Conservation (phyloP, 2,888 invertebrate species). For the Leucoma salicis region DNA sequence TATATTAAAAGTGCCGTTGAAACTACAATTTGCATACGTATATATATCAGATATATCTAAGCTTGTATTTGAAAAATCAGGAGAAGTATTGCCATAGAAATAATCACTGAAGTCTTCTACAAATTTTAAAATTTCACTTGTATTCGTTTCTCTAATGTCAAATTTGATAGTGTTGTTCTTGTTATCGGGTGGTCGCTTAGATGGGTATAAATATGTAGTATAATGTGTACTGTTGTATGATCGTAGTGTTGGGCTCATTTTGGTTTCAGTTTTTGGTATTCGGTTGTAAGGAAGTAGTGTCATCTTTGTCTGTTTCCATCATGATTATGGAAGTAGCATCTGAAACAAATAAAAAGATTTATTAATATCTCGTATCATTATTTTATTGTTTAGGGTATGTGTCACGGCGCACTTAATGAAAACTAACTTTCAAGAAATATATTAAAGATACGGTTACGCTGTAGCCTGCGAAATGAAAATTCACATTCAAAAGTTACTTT, state of each 20-base stretch:
- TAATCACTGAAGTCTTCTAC: slow-evolving; percentile 91
- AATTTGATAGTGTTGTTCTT: slow-evolving; percentile 30
- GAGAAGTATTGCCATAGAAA: slow-evolving; percentile 84
- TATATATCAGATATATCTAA: slow-evolving; percentile 66
- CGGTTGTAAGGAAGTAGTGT: slow-evolving; percentile 18
- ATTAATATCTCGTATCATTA: background rate
- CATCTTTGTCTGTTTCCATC: slow-evolving; percentile 14
- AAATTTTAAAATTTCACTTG: slow-evolving; percentile 82
- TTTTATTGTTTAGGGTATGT: too few relatives aligned
- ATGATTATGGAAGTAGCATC: slow-evolving; percentile 23
- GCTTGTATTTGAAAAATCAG: slow-evolving; percentile 69
- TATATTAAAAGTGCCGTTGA: slow-evolving; percentile 73
- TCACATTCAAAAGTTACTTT: too few relatives aligned
- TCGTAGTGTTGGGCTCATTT: slow-evolving; percentile 28
- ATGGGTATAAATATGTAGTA: slow-evolving; percentile 35
- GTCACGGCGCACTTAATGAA: too few relatives aligned
- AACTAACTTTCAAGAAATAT: too few relatives aligned
- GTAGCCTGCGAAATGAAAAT: too few relatives aligned
- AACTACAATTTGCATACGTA: slow-evolving; percentile 76
- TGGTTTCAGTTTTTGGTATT: slow-evolving; percentile 19
- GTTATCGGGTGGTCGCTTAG: slow-evolving; percentile 32
- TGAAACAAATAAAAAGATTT: slow-evolving; percentile 31
- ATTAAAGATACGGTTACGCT: too few relatives aligned
- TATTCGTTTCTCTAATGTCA: slow-evolving; percentile 29
- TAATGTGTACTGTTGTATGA: slow-evolving; percentile 31